Evolutionary conservation across 2,113 vertebrate genomes (phyloP), one percentile per base, ranked within the genome.

Genomic region (Prionailurus viverrinus): DNA sequence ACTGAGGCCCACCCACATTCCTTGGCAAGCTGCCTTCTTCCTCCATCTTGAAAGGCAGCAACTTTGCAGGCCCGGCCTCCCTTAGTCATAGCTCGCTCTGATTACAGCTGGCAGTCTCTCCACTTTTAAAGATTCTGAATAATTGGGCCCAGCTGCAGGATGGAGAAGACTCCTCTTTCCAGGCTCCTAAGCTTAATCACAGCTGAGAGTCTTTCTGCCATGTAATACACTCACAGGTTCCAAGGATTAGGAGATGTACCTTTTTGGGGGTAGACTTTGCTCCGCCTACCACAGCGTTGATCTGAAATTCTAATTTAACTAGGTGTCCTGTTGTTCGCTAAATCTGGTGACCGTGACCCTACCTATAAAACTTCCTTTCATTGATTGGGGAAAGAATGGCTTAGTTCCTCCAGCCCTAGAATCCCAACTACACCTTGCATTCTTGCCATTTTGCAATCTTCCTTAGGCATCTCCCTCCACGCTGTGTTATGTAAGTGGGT

Each of bases 121-220:
- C 25, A 15, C 10, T 61, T 27, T 41, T 41, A 86, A 96, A 29
- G 48, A 31, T 51, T 65, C 29, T 61, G 55, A 85, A 36, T 81
- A 84, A 4, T 1, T 84, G 48, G 33, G 29, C 15, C 18, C 71
- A 76, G 41, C 21, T 84, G 58, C 12, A 25, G 23, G 45, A 79
- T 7, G 12, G 36, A 31, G 53, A 36, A 3, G 2, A 48, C 1
- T 41, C 61, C 29, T n/a, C 11, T 73, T 74, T 92, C 74, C 45
- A 90, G 36, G 11, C 23, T 0, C 6, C 19, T 21, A 15, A 1
- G 1, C 29, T 45, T 82, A 78, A 41, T 79, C 69, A 84, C 41
- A 61, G 2, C 82, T 73, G 88, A 85, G 93, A 95, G 91, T 81
- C 21, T 55, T 63, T 89, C 94, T 58, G 10, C 36, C 73, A 58